Conservation (phyloP, 1,140 invertebrate genomes). For the Holotrichia oblita region DNA sequence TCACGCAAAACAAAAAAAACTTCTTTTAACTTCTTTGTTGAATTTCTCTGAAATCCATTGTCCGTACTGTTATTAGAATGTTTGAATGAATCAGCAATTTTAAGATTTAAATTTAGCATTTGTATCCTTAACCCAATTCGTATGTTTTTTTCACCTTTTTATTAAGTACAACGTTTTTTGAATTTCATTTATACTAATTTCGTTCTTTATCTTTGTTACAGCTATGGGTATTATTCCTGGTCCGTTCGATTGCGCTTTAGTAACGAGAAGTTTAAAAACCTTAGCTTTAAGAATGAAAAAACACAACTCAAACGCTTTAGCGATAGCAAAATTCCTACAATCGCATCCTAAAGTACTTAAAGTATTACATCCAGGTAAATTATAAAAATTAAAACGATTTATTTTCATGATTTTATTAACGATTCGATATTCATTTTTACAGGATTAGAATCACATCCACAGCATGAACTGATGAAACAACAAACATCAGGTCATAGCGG, state of each 20-base stretch:
- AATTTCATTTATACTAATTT: too few species aligned
- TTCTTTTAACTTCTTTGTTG: too few species aligned
- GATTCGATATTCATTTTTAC: conserved; percentile 5
- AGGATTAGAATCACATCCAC: conserved; percentile 91
- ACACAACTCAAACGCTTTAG: conserved; percentile 82
- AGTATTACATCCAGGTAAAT: conserved; percentile 84
- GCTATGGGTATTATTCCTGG: conserved; percentile 93
- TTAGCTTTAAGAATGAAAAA: conserved; percentile 90
- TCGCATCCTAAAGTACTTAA: conserved; percentile 78
- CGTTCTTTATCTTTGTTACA: conserved; percentile 59
- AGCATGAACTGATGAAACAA: conserved; percentile 82
- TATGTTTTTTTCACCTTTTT: too few species aligned
- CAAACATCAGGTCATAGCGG: conserved; percentile 93
- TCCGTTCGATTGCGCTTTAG: conserved; percentile 95
- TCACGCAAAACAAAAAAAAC: too few species aligned
- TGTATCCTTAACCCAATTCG: too few species aligned
- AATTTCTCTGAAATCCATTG: too few species aligned
- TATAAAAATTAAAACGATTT: background rate
- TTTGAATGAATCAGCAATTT: too few species aligned
- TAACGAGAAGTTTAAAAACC: conserved; percentile 95
- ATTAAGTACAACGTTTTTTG: too few species aligned
- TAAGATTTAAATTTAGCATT: too few species aligned
- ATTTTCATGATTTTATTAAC: too few species aligned
- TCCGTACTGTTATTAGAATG: too few species aligned
- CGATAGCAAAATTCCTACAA: conserved; percentile 84